Evolutionary conservation across 2,888 invertebrate genomes (phyloP).

Genomic region (Mystacides longicornis): DNA sequence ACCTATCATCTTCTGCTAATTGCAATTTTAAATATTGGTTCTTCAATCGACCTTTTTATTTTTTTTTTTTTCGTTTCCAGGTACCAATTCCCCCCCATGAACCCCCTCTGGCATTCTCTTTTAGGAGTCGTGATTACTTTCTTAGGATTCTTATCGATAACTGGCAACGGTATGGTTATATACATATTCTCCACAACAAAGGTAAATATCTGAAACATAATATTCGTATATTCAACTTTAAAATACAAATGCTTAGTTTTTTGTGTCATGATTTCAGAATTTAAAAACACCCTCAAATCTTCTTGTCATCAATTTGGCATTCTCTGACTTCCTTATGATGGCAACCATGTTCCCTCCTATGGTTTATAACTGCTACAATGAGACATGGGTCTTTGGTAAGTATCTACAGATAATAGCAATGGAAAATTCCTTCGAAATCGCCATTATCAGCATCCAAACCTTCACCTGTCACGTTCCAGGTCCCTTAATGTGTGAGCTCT

Average conservation of each 20-base stretch:
- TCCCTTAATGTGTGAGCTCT: constrained; percentile 79
- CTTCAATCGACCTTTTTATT: too few species aligned
- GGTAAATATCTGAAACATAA: constrained; percentile 30
- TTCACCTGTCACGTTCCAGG: constrained; percentile 37
- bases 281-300: constrained; percentile 87
- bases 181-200: constrained; percentile 70
- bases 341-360: constrained; percentile 72
- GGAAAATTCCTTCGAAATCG: neutral
- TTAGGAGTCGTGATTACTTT: constrained; percentile 71
- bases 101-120: constrained; percentile 79
- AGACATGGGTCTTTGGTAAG: constrained; percentile 62
- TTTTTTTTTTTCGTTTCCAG: constrained; percentile 36
- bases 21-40: too few species aligned
- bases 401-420: neutral
- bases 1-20: too few species aligned
- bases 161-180: constrained; percentile 67
- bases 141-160: constrained; percentile 62
- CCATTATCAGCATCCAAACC: neutral
- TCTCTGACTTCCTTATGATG: constrained; percentile 90
- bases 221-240: neutral
- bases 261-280: constrained; percentile 35
- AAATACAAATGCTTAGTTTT: neutral
- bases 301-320: constrained; percentile 83
- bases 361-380: constrained; percentile 77
- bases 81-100: constrained; percentile 85